These are phyloP conservation scores for Lagodon rhomboides DNA, from an alignment of 2,797 vertebrate species.

Conservation along the genomic window DNA sequence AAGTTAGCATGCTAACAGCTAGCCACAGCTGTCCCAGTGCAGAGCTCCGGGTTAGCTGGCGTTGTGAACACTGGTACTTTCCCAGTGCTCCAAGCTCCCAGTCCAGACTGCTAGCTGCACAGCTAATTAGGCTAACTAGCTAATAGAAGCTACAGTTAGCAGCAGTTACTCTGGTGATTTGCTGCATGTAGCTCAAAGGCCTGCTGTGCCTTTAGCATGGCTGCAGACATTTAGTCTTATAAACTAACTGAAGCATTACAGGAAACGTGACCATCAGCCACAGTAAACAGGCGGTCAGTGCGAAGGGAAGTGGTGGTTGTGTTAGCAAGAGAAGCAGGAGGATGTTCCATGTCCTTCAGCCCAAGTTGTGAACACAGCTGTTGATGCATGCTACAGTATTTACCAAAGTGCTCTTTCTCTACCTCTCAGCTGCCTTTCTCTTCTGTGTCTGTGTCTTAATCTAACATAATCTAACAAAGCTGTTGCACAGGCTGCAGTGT, in stretches of 20 bases:
- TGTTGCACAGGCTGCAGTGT: not conserved
- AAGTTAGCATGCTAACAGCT: too few species aligned
- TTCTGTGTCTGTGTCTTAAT: not conserved
- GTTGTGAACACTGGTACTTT: too few species aligned
- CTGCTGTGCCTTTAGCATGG: not conserved
- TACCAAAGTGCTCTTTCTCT: slow-evolving; percentile 40
- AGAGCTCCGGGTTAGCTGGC: too few species aligned
- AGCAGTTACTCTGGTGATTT: too few species aligned
- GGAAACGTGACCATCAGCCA: not conserved
- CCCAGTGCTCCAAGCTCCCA: too few species aligned
- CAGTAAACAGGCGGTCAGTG: not conserved
- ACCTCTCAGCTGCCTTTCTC: slow-evolving; percentile 1
- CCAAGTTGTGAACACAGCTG: not conserved
- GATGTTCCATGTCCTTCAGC: not conserved
- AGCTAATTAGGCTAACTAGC: too few species aligned
- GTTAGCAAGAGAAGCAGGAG: not conserved
- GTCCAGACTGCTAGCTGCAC: too few species aligned
- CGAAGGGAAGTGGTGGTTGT: not conserved
- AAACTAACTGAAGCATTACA: not conserved
- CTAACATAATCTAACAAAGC: not conserved
- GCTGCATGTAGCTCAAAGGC: not conserved
- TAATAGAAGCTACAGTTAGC: too few species aligned
- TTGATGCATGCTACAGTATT: slow-evolving; percentile 13
- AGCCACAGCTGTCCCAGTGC: too few species aligned
- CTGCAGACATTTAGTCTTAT: not conserved